Percentiles rank a stretch among this genome's conserved stretches.
These are phyloP conservation scores for Chamaetylas fuelleborni DNA, from an alignment of 2,113 vertebrate genomes.

Conservation along the genomic window DNA sequence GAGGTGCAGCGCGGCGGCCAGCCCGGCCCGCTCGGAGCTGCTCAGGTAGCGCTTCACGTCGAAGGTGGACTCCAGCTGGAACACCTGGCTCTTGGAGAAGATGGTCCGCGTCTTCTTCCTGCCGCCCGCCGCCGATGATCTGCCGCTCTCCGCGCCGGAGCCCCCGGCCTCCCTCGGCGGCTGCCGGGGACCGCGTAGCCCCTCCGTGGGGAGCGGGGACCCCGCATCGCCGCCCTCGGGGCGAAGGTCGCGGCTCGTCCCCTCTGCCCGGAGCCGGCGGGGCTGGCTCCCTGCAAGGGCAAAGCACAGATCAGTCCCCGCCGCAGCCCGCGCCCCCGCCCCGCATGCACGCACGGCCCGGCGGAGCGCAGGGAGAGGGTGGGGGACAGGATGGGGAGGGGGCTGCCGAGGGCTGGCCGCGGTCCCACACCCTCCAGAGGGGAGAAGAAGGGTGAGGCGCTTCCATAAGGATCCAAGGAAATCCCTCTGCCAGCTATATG, in stretches of 20 bases:
- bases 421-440: not conserved
- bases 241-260: not conserved
- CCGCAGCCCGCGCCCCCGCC: not conserved
- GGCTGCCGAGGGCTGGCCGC: not conserved
- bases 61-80: constrained; percentile 87
- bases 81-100: constrained; percentile 88
- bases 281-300: not conserved
- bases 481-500: not conserved
- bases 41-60: constrained; percentile 87
- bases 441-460: not conserved
- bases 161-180: not conserved
- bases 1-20: constrained; percentile 91
- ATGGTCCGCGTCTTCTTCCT: constrained; percentile 89
- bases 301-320: not conserved
- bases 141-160: not conserved
- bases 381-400: not conserved
- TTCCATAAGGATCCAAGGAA: not conserved
- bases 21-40: constrained; percentile 86
- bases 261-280: not conserved
- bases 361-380: not conserved
- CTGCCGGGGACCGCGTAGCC: not conserved
- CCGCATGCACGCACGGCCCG: not conserved
- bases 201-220: not conserved
- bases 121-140: not conserved
- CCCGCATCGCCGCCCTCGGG: not conserved